A percentile compares a stretch with the other conserved stretches of the same genome.
These are phyloP conservation scores for Borostomias antarcticus DNA, from an alignment of 2,797 vertebrate genomes.

Conservation along the genomic window DNA sequence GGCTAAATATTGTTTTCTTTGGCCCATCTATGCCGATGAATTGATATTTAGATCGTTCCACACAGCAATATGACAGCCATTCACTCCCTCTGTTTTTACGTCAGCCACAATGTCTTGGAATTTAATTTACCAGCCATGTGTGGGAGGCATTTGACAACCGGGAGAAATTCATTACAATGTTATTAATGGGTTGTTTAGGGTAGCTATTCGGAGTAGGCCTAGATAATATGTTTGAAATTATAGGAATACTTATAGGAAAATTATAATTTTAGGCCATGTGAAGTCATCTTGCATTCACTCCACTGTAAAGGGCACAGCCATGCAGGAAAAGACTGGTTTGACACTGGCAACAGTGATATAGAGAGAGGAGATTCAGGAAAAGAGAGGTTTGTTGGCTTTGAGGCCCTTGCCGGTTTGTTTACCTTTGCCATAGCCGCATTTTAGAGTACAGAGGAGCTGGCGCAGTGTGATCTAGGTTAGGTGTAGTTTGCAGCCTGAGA, in stretches of 20 bases:
- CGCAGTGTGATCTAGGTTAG: not conserved
- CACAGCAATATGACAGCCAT: not conserved
- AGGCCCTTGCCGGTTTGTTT: not conserved
- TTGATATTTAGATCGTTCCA: not conserved
- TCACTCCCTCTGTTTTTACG: constrained; percentile 32
- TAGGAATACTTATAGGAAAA: not conserved
- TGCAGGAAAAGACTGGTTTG: not conserved
- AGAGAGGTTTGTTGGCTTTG: not conserved
- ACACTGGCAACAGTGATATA: not conserved
- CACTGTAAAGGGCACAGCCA: too few species aligned
- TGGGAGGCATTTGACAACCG: constrained; percentile 34
- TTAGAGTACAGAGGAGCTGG: not conserved
- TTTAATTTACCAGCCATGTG: constrained; percentile 43
- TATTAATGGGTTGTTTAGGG: not conserved
- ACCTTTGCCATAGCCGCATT: not conserved
- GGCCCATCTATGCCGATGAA: too few species aligned
- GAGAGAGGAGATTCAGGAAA: not conserved
- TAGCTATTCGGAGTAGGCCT: constrained; percentile 25
- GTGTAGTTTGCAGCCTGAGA: not conserved
- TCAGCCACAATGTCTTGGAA: constrained; percentile 34
- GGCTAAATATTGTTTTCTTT: not conserved
- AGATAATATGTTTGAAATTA: not conserved
- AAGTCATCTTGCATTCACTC: too few species aligned
- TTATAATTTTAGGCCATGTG: too few species aligned
- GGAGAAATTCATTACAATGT: constrained; percentile 36